These are phyloP conservation scores for Lomographa bimaculata DNA, from an alignment of 2,888 invertebrate species.

Conservation along the genomic window DNA sequence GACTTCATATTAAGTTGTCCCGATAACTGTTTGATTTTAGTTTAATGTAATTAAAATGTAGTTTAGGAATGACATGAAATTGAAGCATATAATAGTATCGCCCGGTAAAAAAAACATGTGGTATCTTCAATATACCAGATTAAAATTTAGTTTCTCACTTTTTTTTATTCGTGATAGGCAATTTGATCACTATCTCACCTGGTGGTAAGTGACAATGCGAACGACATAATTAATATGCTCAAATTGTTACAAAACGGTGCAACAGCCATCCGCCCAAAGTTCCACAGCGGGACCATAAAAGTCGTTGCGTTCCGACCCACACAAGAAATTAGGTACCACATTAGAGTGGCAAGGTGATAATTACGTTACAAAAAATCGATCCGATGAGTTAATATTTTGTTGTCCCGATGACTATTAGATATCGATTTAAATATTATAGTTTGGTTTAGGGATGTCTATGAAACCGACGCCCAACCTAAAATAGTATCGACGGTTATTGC, in stretches of 20 bases:
- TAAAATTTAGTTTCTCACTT: no score
- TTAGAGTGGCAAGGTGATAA: conserved; percentile 79
- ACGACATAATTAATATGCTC: no score
- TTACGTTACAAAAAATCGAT: conserved; percentile 76
- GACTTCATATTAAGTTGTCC: conserved; percentile 74
- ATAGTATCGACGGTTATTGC: no score
- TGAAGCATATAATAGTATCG: no score
- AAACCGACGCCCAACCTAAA: background rate
- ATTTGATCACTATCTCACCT: no score
- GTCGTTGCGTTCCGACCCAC: conserved; percentile 64
- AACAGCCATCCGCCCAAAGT: conserved; percentile 41
- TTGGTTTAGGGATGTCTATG: conserved; percentile 10
- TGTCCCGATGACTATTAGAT: conserved; percentile 60
- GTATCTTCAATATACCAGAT: no score
- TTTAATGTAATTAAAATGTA: conserved; percentile 43
- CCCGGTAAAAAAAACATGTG: no score
- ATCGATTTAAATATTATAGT: conserved; percentile 51
- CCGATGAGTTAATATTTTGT: conserved; percentile 75
- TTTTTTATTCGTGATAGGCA: no score
- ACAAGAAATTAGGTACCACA: conserved; percentile 78
- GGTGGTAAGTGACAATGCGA: no score
- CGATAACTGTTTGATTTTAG: conserved; percentile 61
- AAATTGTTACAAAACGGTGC: conserved; percentile 63
- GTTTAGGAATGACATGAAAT: conserved; percentile 7
- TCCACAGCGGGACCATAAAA: conserved; percentile 69